Percentiles rank a stretch among this genome's conserved stretches.
phyloP scores from a whole-genome alignment of 2,888 invertebrate species.

The Pyrgus malvae region DNA sequence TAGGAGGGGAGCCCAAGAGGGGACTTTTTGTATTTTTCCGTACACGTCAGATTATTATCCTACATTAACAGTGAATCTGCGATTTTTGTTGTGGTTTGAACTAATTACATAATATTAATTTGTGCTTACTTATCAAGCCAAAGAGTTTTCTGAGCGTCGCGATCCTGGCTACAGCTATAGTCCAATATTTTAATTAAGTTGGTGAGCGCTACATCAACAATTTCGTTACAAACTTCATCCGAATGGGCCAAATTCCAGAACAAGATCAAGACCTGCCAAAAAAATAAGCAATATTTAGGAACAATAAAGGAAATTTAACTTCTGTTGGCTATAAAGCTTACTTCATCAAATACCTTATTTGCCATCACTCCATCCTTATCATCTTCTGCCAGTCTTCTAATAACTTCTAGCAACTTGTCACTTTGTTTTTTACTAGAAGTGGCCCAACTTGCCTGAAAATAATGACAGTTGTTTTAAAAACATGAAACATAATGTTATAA shows the following conservation, averaged over 20 bases:
- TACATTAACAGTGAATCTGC: too few relatives aligned
- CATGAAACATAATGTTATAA: too few relatives aligned
- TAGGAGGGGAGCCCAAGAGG: too few relatives aligned
- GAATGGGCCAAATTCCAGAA: constrained; percentile 99
- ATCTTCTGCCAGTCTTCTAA: constrained; percentile 96
- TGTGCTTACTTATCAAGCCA: constrained; percentile 95
- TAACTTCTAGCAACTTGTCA: constrained; percentile 96
- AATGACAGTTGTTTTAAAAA: too few relatives aligned
- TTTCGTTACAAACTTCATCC: constrained; percentile 97
- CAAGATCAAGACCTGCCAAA: constrained; percentile 88
- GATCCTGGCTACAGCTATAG: constrained; percentile 98
- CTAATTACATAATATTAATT: too few relatives aligned
- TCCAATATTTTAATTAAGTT: constrained; percentile 98
- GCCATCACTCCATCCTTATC: constrained; percentile 99
- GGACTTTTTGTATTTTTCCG: too few relatives aligned
- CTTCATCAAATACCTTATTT: constrained; percentile 90
- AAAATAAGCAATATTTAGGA: neutral
- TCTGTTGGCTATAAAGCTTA: too few relatives aligned
- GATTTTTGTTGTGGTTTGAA: too few relatives aligned
- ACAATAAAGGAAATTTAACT: neutral
- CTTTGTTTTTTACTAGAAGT: constrained; percentile 97
- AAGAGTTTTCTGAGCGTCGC: constrained; percentile 96
- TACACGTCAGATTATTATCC: too few relatives aligned
- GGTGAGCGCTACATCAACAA: constrained; percentile 97
- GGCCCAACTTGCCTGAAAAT: constrained; percentile 92